These are phyloP conservation scores for Dinothrombium tinctorium DNA, from an alignment of 1,140 invertebrate species.

Conservation along the genomic window DNA sequence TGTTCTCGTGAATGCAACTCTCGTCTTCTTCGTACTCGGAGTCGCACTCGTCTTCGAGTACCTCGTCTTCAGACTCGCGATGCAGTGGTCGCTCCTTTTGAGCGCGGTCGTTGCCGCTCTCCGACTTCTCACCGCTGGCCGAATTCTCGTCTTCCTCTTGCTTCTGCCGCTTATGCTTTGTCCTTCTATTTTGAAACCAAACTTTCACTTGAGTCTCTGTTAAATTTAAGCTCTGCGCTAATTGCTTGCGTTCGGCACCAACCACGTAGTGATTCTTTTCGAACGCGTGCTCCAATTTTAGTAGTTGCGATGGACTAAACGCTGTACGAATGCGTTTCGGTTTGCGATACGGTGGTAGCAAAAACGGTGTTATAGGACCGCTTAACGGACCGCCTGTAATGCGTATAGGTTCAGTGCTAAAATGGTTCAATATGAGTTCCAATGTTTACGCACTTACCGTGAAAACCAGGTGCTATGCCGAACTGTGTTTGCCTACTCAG, in stretches of 20 bases:
- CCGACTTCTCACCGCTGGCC: too few species aligned
- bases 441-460: too few species aligned
- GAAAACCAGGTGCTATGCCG: too few species aligned
- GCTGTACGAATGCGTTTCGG: slow-evolving; percentile 93
- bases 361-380: background rate
- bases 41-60: too few species aligned
- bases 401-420: too few species aligned
- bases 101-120: too few species aligned
- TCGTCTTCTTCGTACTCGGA: too few species aligned
- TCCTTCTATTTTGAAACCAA: slow-evolving; percentile 92
- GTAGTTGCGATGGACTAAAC: slow-evolving; percentile 83
- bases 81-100: too few species aligned
- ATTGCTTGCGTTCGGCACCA: slow-evolving; percentile 85
- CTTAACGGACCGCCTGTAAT: background rate
- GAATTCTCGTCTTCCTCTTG: slow-evolving; percentile 61
- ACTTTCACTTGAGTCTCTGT: slow-evolving; percentile 90
- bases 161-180: slow-evolving; percentile 90
- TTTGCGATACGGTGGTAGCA: slow-evolving; percentile 36
- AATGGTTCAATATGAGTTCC: too few species aligned
- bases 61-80: too few species aligned
- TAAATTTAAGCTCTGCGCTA: slow-evolving; percentile 71
- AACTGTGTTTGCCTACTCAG: too few species aligned
- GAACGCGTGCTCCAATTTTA: slow-evolving; percentile 92
- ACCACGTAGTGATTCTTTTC: slow-evolving; percentile 98
- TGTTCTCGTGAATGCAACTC: too few species aligned